Percentiles rank a stretch among this genome's conserved stretches.
phyloP scores from a whole-genome alignment of 2,888 invertebrate species.

The Lasioglossum zephyrum region DNA sequence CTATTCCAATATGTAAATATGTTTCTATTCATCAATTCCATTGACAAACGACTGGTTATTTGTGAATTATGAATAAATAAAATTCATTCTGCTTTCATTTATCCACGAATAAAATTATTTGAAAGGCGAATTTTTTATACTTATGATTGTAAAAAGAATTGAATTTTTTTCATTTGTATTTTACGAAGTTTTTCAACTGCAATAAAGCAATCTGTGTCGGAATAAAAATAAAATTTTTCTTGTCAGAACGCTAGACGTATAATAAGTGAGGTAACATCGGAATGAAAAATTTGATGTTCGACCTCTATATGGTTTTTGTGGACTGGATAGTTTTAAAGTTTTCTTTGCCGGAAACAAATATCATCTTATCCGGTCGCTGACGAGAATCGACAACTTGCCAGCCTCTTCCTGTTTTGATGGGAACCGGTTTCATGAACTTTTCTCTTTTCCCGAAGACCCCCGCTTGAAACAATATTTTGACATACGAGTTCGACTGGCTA shows the following conservation, averaged over 20 bases:
- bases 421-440: conserved; percentile 38
- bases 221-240: background rate
- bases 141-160: background rate
- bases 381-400: conserved; percentile 57
- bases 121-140: too few relatives aligned
- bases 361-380: conserved; percentile 40
- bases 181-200: background rate
- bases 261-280: background rate
- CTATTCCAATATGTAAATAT: background rate
- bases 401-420: conserved; percentile 68
- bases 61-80: background rate
- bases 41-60: background rate
- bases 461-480: conserved; percentile 46
- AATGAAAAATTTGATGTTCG: conserved; percentile 22
- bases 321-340: conserved; percentile 58
- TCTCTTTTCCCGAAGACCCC: background rate
- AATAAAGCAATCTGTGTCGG: background rate
- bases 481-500: conserved; percentile 4
- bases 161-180: background rate
- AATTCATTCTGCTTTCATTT: background rate
- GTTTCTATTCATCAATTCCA: background rate
- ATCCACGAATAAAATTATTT: background rate
- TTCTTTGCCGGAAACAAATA: conserved; percentile 51
- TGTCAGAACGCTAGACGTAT: background rate
- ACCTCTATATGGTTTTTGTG: conserved; percentile 15